Evolutionary conservation across 2,888 invertebrate species (phyloP).

Genomic region (Andrena marginata): DNA sequence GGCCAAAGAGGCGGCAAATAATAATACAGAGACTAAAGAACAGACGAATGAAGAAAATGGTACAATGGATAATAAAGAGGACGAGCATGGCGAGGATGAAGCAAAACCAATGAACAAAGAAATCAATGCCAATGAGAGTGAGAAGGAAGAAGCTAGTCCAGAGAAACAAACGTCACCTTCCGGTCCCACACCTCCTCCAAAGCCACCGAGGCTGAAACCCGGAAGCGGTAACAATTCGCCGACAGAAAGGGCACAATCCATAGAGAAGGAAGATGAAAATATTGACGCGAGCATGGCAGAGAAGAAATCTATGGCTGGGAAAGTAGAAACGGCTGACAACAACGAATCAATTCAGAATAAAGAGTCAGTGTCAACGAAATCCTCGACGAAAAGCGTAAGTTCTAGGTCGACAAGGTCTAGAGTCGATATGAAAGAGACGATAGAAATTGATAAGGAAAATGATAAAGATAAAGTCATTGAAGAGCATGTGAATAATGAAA

Average conservation of each 20-base stretch:
- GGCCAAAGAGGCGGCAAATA: background rate
- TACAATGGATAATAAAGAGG: slow-evolving; percentile 12
- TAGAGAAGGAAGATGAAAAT: slow-evolving; percentile 60
- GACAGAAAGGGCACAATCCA: slow-evolving; percentile 31
- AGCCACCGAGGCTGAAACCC: slow-evolving; percentile 84
- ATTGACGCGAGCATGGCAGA: background rate
- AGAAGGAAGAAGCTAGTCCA: slow-evolving; percentile 11
- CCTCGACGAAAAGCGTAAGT: slow-evolving; percentile 64
- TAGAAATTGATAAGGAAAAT: slow-evolving; percentile 66
- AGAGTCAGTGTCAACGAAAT: slow-evolving; percentile 57
- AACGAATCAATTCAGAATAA: slow-evolving; percentile 17
- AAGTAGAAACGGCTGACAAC: background rate
- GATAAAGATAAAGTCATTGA: slow-evolving; percentile 83
- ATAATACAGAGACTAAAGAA: background rate
- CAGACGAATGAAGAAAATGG: slow-evolving; percentile 13
- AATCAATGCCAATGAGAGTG: slow-evolving; percentile 8
- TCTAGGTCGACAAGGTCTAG: slow-evolving; percentile 62
- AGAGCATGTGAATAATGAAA: slow-evolving; percentile 83
- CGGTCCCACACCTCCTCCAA: slow-evolving; percentile 84
- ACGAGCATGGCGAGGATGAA: background rate
- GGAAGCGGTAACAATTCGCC: slow-evolving; percentile 85
- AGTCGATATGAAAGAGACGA: slow-evolving; percentile 66
- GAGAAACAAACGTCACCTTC: slow-evolving; percentile 52
- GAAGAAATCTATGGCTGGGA: slow-evolving; percentile 44
- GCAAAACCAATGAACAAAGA: slow-evolving; percentile 40